Percentiles rank a stretch among this genome's conserved stretches.
Conservation (phyloP, 1,140 invertebrate genomes). For the Bilobella aurantiaca region DNA sequence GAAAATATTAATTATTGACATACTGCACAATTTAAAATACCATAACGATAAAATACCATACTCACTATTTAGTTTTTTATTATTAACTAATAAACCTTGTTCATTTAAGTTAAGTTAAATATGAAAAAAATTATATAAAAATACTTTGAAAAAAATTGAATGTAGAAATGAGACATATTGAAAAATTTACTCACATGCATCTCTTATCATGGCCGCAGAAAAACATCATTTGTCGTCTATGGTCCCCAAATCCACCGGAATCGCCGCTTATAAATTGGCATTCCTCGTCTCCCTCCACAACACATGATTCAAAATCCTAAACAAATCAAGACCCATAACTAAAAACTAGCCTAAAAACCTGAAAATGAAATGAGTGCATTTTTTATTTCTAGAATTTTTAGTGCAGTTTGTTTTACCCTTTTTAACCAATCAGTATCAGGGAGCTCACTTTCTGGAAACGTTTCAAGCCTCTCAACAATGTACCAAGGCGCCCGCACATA, state of each 20-base stretch:
- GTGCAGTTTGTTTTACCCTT: constrained; percentile 51
- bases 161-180: background rate
- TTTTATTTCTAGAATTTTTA: background rate
- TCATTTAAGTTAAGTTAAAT: too few relatives aligned
- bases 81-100: too few relatives aligned
- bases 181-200: constrained; percentile 58
- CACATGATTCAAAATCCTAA: constrained; percentile 77
- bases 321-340: constrained; percentile 1
- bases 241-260: constrained; percentile 43
- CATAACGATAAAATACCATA: too few relatives aligned
- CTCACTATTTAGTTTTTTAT: too few relatives aligned
- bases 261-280: constrained; percentile 71
- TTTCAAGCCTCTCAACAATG: constrained; percentile 76
- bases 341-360: background rate
- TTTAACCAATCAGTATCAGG: constrained; percentile 77
- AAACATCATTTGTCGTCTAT: constrained; percentile 66
- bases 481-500: constrained; percentile 71
- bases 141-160: background rate
- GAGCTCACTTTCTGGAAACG: constrained; percentile 71
- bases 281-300: constrained; percentile 68
- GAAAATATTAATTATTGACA: too few relatives aligned
- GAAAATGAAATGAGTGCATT: background rate
- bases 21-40: too few relatives aligned
- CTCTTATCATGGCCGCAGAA: constrained; percentile 78
- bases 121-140: too few relatives aligned